Percentiles rank a stretch among this genome's conserved stretches.
phyloP scores from a whole-genome alignment of 1,140 invertebrate species.

The Scaptomyza pallida region DNA sequence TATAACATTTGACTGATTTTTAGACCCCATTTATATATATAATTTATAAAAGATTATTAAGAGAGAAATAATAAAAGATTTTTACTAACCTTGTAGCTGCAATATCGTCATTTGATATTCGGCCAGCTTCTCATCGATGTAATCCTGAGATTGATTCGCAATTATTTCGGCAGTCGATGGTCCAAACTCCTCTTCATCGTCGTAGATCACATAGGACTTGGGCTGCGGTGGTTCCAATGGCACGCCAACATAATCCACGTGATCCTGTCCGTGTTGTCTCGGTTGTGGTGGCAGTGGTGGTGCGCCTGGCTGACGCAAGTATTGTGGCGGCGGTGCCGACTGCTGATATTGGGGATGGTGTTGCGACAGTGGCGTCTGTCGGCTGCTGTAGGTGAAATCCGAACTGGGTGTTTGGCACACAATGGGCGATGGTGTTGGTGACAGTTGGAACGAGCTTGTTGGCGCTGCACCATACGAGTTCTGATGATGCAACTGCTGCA shows the following conservation, averaged over 20 bases:
- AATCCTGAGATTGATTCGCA: constrained; percentile 96
- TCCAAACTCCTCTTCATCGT: constrained; percentile 89
- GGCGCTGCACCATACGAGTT: constrained; percentile 71
- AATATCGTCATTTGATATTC: constrained; percentile 97
- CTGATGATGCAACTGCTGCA: constrained; percentile 73
- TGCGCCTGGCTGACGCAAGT: constrained; percentile 56
- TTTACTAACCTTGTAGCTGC: constrained; percentile 91
- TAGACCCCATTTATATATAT: too few relatives aligned
- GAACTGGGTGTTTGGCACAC: constrained; percentile 79
- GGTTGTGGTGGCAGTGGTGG: constrained; percentile 70
- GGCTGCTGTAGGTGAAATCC: constrained; percentile 77
- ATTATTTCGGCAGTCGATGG: constrained; percentile 95
- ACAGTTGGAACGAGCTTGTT: constrained; percentile 82
- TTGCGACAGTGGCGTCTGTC: constrained; percentile 78
- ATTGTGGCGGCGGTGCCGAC: constrained; percentile 54
- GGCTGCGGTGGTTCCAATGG: constrained; percentile 89
- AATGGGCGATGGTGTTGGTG: constrained; percentile 81
- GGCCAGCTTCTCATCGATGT: constrained; percentile 95
- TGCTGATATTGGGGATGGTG: constrained; percentile 47
- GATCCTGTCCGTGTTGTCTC: constrained; percentile 78
- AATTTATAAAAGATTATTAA: too few relatives aligned
- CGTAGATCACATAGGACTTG: constrained; percentile 85
- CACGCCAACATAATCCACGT: constrained; percentile 85
- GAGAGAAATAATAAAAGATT: background rate
- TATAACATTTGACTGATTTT: too few relatives aligned